These are phyloP conservation scores for Spea multiplicata DNA, from an alignment of 2,113 vertebrate species.

Conservation along the genomic window DNA sequence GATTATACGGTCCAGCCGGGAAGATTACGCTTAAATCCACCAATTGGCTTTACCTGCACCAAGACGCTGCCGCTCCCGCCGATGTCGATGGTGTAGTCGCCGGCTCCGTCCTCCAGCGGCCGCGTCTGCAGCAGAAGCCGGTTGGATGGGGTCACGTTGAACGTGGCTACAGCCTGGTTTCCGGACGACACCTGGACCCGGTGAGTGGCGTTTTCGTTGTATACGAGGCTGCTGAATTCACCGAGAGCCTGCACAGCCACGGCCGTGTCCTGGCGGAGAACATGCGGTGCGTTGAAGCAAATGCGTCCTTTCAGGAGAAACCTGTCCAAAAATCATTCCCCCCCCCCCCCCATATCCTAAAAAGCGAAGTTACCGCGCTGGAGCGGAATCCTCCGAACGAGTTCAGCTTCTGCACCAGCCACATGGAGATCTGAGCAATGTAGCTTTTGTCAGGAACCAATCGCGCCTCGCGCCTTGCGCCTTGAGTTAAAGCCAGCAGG, in stretches of 20 bases:
- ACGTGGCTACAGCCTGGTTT: slow-evolving; percentile 25
- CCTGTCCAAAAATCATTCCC: no score
- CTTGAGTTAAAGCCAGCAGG: slow-evolving; percentile 47
- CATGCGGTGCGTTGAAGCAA: no score
- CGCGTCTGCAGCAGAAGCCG: slow-evolving; percentile 69
- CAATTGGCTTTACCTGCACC: slow-evolving; percentile 55
- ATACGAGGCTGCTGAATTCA: slow-evolving; percentile 49
- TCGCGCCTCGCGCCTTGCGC: slow-evolving; percentile 25
- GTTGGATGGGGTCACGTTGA: slow-evolving; percentile 63
- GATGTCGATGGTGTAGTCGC: slow-evolving; percentile 52
- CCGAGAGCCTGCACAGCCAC: slow-evolving; percentile 66
- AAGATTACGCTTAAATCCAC: no score
- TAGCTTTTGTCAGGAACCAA: not conserved
- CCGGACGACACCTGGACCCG: slow-evolving; percentile 52
- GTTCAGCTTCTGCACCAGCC: slow-evolving; percentile 55
- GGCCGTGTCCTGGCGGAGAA: slow-evolving; percentile 60
- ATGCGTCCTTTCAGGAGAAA: no score
- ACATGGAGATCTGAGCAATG: slow-evolving; percentile 18
- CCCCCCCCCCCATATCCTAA: not conserved
- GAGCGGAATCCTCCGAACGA: slow-evolving; percentile 50
- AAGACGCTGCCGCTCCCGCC: slow-evolving; percentile 56
- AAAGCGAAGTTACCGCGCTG: slow-evolving; percentile 45
- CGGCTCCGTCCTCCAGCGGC: slow-evolving; percentile 47
- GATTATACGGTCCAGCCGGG: no score
- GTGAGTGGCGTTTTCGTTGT: slow-evolving; percentile 19